Percentiles rank a stretch among this genome's conserved stretches.
Conservation (phyloP, 2,113 vertebrate genomes). For the Sphaerodactylus townsendi region DNA sequence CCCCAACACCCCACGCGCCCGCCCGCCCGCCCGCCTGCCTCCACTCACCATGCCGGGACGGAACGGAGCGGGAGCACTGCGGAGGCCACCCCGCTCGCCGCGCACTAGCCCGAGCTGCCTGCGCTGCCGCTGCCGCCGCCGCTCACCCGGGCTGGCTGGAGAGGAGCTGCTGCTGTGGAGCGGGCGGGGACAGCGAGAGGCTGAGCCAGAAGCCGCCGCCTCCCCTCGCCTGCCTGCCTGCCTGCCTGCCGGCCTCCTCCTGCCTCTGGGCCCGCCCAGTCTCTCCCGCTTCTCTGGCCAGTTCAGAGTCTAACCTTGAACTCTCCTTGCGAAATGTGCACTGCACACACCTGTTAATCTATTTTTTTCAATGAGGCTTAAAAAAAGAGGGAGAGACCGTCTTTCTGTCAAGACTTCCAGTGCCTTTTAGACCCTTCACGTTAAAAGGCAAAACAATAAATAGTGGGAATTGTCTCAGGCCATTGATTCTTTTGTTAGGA, state of each 20-base stretch:
- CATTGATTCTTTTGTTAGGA: too few species aligned
- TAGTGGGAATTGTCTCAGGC: too few species aligned
- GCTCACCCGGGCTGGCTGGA: background rate
- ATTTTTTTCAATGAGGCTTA: too few species aligned
- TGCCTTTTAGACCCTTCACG: too few species aligned
- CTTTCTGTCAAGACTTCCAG: too few species aligned
- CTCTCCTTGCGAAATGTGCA: too few species aligned
- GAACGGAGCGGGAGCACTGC: conserved; percentile 20
- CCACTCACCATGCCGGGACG: conserved; percentile 35
- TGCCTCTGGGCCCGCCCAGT: conserved; percentile 16
- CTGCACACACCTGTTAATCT: too few species aligned
- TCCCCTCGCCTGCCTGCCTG: background rate
- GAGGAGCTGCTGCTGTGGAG: conserved; percentile 2
- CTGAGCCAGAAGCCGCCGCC: background rate
- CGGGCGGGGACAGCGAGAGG: conserved; percentile 2
- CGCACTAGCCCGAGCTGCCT: conserved; percentile 7
- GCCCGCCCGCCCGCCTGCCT: background rate
- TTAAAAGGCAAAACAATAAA: too few species aligned
- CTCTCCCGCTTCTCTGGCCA: too few species aligned
- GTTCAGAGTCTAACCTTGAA: too few species aligned
- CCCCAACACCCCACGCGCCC: background rate
- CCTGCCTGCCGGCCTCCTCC: too few species aligned
- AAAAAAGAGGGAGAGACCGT: too few species aligned
- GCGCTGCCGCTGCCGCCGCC: background rate
- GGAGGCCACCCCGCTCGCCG: conserved; percentile 23